phyloP scores from a whole-genome alignment of 2,113 vertebrate species.

The Otocyon megalotis region DNA sequence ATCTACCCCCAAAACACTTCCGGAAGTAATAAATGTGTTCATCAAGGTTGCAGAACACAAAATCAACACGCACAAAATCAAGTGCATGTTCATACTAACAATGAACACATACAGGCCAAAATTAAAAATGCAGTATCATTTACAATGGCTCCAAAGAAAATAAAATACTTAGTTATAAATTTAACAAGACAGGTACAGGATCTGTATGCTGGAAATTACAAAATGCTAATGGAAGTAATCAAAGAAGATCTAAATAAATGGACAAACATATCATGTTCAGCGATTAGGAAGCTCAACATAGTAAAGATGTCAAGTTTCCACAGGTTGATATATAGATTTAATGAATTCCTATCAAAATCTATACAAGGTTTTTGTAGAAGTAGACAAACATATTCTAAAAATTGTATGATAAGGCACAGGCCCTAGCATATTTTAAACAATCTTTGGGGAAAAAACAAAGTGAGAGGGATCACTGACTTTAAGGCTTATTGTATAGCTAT shows the following conservation, averaged over 20 bases:
- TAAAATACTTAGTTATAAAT: background rate
- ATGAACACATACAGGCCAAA: background rate
- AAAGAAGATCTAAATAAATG: constrained; percentile 19
- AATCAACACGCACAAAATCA: background rate
- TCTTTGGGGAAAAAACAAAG: background rate
- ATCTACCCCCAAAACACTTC: background rate
- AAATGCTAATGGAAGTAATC: background rate
- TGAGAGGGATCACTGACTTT: background rate
- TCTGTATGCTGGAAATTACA: background rate
- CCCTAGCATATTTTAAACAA: background rate
- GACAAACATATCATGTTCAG: background rate
- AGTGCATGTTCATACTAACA: background rate
- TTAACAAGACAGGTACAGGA: background rate
- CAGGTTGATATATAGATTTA: background rate
- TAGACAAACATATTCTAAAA: background rate
- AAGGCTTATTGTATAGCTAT: background rate
- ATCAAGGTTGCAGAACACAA: background rate
- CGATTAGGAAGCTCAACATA: background rate
- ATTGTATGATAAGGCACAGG: background rate
- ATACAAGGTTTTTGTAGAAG: background rate
- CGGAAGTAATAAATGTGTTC: background rate
- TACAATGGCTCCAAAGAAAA: background rate
- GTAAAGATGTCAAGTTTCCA: background rate
- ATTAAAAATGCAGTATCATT: background rate
- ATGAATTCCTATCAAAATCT: constrained; percentile 24